Base-by-base conservation (phyloP, 2,113 vertebrate genomes). In the Promerops cafer region DNA sequence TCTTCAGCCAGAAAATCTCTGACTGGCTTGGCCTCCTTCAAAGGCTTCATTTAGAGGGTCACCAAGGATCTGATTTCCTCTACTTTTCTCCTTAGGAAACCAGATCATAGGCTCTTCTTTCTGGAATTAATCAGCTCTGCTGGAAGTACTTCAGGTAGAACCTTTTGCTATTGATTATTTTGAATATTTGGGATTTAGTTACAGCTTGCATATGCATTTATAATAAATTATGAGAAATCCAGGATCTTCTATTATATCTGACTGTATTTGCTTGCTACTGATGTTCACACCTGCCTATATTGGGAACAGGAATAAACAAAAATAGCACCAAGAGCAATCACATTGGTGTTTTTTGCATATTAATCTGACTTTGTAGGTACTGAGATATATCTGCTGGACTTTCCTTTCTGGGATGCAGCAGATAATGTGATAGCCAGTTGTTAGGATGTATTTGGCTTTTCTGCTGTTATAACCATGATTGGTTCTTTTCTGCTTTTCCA, bases 1-100 rank as follows among this genome's bases (percentile, higher is more conserved):
- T 81, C 69, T 87, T 96, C 44, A 95, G 86, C 64, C 79, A 94
- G 83, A 94, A 97, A 93, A 89, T 74, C 81, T 96, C 59, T 93
- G 50, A 63, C 77, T 74, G 44, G 13, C 52, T 89, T 21, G 6
- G 61, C 45, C 53, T 82, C 74, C 33, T 89, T 93, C 93, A 94
- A 79, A 94, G 63, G 26, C 28, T 87, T 89, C 49, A 83, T 90
- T 93, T 85, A 90, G 63, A 76, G 49, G 59, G 83, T 90, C 71
- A 74, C 63, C 63, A 86, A 83, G 54, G 59, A 94, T 88, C 81
- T 89, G 64, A 44, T 93, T 96, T 94, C 91, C 83, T 90, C 82
- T 54, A 30, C 28, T 87, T 91, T 83, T 77, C 59, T 94, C 50
- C 40, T 71, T 35, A 85, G 63, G 59, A 80, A 91, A 91, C 26